Evolutionary conservation across 2,113 vertebrate genomes (phyloP).

Genomic region (Pyrgilauda ruficollis): DNA sequence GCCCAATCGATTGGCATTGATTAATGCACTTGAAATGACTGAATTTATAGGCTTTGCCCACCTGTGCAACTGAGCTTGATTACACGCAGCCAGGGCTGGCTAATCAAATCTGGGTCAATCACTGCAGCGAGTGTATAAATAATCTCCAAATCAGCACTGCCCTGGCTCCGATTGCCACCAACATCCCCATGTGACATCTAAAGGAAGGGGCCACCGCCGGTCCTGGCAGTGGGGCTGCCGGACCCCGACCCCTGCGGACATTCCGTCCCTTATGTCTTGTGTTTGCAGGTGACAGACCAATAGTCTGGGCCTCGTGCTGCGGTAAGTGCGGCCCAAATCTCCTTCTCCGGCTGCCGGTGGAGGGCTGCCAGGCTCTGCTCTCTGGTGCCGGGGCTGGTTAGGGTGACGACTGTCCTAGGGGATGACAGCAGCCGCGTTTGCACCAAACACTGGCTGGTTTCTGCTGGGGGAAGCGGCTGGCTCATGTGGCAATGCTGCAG

Average conservation of each 20-base stretch:
- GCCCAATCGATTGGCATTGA: background rate
- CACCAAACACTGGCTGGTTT: background rate
- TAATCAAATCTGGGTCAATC: background rate
- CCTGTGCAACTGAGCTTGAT: background rate
- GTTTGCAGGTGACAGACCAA: constrained; percentile 55
- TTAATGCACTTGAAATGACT: background rate
- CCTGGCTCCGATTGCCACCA: rapidly evolving
- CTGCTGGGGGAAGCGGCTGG: background rate
- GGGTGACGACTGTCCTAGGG: background rate
- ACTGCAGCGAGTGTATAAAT: background rate
- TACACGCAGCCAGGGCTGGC: background rate
- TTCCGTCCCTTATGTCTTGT: constrained; percentile 21
- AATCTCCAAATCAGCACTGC: background rate
- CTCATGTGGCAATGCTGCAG: rapidly evolving
- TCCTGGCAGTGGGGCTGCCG: background rate
- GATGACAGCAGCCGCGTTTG: rapidly evolving
- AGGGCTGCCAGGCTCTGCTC: background rate
- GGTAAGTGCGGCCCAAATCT: constrained; percentile 48
- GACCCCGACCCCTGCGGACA: rapidly evolving
- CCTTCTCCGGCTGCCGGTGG: background rate
- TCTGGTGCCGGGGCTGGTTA: background rate
- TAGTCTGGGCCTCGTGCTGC: background rate
- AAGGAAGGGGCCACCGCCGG: background rate
- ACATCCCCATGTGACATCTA: rapidly evolving
- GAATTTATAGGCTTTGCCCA: background rate